These are phyloP conservation scores for Eonycteris spelaea DNA, from an alignment of 2,113 vertebrate genomes.

Conservation along the genomic window DNA sequence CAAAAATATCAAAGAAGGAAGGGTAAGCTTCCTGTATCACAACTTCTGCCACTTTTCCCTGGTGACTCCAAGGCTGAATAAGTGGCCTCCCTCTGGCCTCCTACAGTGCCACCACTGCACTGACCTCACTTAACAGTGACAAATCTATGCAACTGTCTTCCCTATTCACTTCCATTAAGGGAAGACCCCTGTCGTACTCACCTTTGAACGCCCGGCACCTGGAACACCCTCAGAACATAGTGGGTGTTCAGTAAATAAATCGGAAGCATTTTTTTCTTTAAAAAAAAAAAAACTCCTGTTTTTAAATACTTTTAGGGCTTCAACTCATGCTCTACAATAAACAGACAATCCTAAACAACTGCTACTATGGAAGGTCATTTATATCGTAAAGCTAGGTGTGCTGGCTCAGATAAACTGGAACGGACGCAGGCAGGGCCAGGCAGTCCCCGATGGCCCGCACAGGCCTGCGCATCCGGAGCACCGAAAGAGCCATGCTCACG, in stretches of 20 bases:
- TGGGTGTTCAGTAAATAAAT: neutral
- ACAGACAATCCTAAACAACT: neutral
- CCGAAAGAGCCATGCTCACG: neutral
- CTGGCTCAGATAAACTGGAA: neutral
- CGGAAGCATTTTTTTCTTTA: neutral
- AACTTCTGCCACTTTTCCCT: neutral
- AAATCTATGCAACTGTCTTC: neutral
- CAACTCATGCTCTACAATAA: neutral
- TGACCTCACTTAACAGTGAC: neutral
- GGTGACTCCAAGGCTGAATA: neutral
- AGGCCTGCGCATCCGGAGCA: neutral
- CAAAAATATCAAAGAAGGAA: neutral
- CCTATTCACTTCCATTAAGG: neutral
- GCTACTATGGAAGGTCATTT: neutral
- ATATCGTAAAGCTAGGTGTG: neutral
- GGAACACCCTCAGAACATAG: neutral
- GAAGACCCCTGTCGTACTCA: neutral
- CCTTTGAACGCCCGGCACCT: neutral
- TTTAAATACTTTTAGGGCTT: neutral
- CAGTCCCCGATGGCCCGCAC: neutral
- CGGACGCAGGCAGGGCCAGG: neutral
- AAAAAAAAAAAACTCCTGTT: neutral
- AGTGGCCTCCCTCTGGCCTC: neutral
- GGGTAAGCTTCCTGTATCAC: no score
- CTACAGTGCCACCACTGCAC: neutral